Evolutionary conservation across 2,797 vertebrate species (phyloP), one percentile per base, ranked within the genome.

Genomic region (Apogon hyalosoma): DNA sequence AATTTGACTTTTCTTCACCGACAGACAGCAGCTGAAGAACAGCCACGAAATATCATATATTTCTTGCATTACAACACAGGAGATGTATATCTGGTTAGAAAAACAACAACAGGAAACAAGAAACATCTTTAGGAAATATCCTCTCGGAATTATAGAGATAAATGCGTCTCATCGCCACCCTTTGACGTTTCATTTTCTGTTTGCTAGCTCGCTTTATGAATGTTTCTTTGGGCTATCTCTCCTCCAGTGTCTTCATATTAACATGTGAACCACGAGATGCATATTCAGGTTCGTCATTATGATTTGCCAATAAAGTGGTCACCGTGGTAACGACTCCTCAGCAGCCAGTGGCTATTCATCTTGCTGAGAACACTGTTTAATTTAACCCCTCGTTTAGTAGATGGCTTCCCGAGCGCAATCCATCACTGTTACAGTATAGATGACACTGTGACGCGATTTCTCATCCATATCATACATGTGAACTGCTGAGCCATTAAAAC

Each of bases 391-490:
- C 62, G 36, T 80, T 86, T 65, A 61, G 69, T 51, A 14, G 50
- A 42, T 67, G 58, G 48, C 56, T 79, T 62, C 42, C 63, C 38
- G n/a, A 36, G 53, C 36, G 41, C 71, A 69, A 92, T 92, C 87
- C 84, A 90, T 90, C 83, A 84, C 68, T 12, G 77, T 80, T 85
- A 74, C 69, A 71, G 69, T 60, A 39, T 56, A 47, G 76, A 82
- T 84, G 77, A 90, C 87, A 83, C 49, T 13, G 49, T 60, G 81
- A 73, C 67, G 53, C 81, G 79, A 87, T 87, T 88, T 82, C 80
- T 88, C 86, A 89, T 92, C 91, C 88, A 78, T 82, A 90, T 81
- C 80, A 76, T 69, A 84, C 82, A 82, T 63, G 73, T 79, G 87
- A 92, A 84, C 55, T 83, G 87, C 87, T 90, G 90, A 92, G 79